Evolutionary conservation across 2,888 invertebrate genomes (phyloP), one percentile per base, ranked within the genome.

Genomic region (Mamestra brassicae): DNA sequence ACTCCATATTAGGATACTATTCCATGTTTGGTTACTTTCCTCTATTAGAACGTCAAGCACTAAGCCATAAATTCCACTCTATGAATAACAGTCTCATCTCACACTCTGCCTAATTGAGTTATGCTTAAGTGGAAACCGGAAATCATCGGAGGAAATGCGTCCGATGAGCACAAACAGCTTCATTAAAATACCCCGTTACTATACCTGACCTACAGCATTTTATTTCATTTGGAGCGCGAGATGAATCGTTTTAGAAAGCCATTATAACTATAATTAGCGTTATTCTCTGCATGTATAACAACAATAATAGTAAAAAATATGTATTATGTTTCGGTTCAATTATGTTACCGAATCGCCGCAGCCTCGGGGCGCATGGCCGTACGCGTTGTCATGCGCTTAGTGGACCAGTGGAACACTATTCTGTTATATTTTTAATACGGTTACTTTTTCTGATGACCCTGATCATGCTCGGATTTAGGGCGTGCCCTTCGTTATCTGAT

Each of bases 401-500:
- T 96, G 88, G 95, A 95, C 87, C 90, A 95, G 94, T 96, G 88
- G 95, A 93, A 81, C 95, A 92, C 89, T 91, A 94, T 95, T 95
- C 95, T 91, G 95, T 96, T 96, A 95, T 93, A 89, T 94, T 93
- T 94, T 94, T 94, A 93, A 93, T 95, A 94, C 95, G 94, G 95
- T 95, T 94, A 94, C 92, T 95, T 94, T 92, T 95, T 94, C 89
- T 91, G 92, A 90, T 93, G 92, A 91, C 91, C 90, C 91, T 93
- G 89, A 93, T 94, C 89, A 90, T 89, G 89, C 83, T 71, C 87
- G 88, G 87, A 89, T 91, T 90, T 88, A 87, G 89, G 89, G 83
- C 89, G 84, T 89, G 93, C 94, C 95, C 94, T 95, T 93, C 89
- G 86, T 90, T 91, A 91, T 91, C 88, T 86, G 88, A 90, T 90